Base-by-base conservation (phyloP, 2,888 invertebrate genomes). In the Limnephilus rhombicus region DNA sequence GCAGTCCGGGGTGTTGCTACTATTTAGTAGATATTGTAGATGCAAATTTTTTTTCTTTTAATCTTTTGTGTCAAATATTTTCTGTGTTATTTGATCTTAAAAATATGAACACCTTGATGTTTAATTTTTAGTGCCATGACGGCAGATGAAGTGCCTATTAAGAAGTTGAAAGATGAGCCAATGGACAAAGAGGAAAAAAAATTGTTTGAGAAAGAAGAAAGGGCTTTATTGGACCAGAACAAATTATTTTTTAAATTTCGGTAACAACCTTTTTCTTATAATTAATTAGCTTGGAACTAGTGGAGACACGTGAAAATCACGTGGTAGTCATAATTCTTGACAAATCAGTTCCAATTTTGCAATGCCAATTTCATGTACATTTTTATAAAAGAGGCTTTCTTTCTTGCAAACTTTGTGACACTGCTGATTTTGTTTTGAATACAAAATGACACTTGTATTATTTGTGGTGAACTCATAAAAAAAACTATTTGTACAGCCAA, bases 191-290 rank as follows among this genome's bases (percentile, higher is more conserved):
- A 95, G 41, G 97, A 97, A 90, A 94, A 95, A 53, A 95, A 96
- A 93, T 95, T 95, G 91, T 96, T 96, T 90, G 95, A 95, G 85
- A 96, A 96, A 0, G 95, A 96, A 80, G 97, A 97, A 91, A 96
- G 97, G 92, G 95, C 96, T 93, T 95, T 98, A 81, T 96, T 97
- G 94, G 97, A 97, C 93, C 99, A 99, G 95, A 98, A 97, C 94
- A 97, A 98, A 94, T 93, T 95, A 34, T 96, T 94, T 93, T 95
- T 95, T 92, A 96, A 96, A 94, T 94, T 95, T 92, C 93, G 94
- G 94, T 94, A 91, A 86, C 87, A 37, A 41, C 34, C 3, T 41
- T 37, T 85, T 80, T 83, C n/a, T 68, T 29, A 29, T 41, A 12
- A 15, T 85, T 11, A 7, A 12, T 83, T 15, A 83, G 34, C 15